Base-by-base conservation (phyloP, 1,140 invertebrate species). In the Sinonovacula constricta region DNA sequence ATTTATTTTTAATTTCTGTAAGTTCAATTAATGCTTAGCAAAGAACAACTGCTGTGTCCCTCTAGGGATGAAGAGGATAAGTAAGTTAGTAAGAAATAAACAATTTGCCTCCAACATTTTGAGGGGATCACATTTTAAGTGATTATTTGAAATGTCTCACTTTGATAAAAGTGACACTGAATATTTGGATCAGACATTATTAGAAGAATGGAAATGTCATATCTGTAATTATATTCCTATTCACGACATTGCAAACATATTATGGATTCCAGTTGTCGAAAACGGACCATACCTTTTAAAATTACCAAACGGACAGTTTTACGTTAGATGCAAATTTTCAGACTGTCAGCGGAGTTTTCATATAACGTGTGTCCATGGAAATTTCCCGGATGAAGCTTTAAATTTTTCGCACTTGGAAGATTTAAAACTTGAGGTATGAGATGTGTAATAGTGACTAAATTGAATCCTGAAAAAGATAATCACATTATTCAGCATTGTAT, bases 161-260 rank as follows among this genome's bases (percentile, higher is more conserved):
- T 66, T 45, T 12, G 63, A 51, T 54, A 51, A 68, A 18, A 68
- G 66, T 24, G 66, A 68, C 22, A 68, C 66, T 5, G 66, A 68
- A n/a, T 33, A 15, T 18, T 4, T 14, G 15, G 15, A n/a, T 39
- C 49, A 68, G 31, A 68, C 66, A 18, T 30, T 54, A 26, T 15
- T 54, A 10, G 26, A 68, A 56, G 22, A 15, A 22, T 68, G 56
- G 31, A 68, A 68, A 26, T 68, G 66, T 33, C 49, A 68, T 30
- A 3, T 68, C 3, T 68, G 66, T 22, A 15, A 68, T 12, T 36
- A 33, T 24, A 68, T 54, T 24, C 66, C 66, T 18, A 28, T 54
- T 36, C 39, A 54, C 26, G 34, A 54, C 26, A 68, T 15, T 24
- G 24, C 56, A 33, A 68, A 54, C 18, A 4, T 4, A 34, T 18